Evolutionary conservation across 2,113 vertebrate species (phyloP).

Genomic region (Dipodomys spectabilis): DNA sequence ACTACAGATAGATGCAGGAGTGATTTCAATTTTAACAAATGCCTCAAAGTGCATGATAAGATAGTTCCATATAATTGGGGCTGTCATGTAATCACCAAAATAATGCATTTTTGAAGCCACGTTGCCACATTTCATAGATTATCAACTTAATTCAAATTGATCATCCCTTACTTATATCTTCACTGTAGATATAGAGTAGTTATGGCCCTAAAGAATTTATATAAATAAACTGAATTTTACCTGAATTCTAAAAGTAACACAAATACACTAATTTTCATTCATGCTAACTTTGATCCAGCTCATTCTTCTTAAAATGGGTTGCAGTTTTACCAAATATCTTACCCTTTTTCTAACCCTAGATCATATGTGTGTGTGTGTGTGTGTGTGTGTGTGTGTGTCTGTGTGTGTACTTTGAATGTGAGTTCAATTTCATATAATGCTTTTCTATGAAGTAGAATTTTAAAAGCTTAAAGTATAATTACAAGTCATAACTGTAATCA

Average conservation of each 20-base stretch:
- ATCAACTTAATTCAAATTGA: not conserved
- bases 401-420: not conserved
- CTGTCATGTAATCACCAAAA: not conserved
- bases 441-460: not conserved
- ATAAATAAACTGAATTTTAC: not conserved
- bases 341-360: too few relatives aligned
- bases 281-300: too few relatives aligned
- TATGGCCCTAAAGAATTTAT: not conserved
- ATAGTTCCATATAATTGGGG: not conserved
- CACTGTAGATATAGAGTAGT: not conserved
- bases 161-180: not conserved
- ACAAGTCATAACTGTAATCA: slow-evolving; percentile 44
- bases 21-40: slow-evolving; percentile 13
- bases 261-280: too few relatives aligned
- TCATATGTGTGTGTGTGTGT: too few relatives aligned
- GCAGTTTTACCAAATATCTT: too few relatives aligned
- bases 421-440: not conserved
- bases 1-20: not conserved
- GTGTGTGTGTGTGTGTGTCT: too few relatives aligned
- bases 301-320: too few relatives aligned
- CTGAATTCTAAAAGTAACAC: too few relatives aligned
- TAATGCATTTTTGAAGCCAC: not conserved
- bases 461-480: slow-evolving; percentile 32
- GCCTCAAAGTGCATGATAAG: not conserved
- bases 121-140: not conserved